Base-by-base conservation (phyloP, 2,113 vertebrate genomes). In the Xenopus borealis region DNA sequence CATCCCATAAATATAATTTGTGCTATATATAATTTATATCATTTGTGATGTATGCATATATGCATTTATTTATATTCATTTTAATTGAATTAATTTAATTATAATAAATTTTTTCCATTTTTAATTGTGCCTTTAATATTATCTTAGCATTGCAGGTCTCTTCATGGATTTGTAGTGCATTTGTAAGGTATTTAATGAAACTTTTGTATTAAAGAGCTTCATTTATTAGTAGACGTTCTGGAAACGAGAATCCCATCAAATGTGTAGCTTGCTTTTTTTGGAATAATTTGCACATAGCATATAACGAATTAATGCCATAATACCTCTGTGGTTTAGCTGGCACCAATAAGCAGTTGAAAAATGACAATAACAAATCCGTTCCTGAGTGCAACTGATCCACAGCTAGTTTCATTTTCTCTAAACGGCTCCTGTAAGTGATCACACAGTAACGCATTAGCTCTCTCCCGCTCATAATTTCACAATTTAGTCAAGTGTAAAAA, bases 321-420 rank as follows among this genome's bases (percentile, higher is more conserved):
- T n/a, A 55, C 53, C 16, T n/a, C 17, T 55, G 53, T 4, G 53
- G 17, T 55, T 55, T 55, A 16, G 12, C 18, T 55, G 46, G 65
- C 65, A 50, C 45, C 46, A 50, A n/a, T 52, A 45, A 47, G n/a
- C 65, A 23, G 44, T 18, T 67, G 5, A 67, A 67, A 61, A 67
- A 18, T n/a, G 45, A 50, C 16, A 67, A 67, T 67, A 18, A 67
- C 44, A 19, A 47, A 67, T 67, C 63, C 11, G 14, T 45, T 45
- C 19, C 63, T 46, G n/a, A 12, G 4, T 45, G 46, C 45, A 18
- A 52, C 19, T 4, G 18, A 50, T 67, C 19, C 19, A 52, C 10
- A 10, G 46, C 46, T 14, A 52, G n/a, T 50, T 27, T 67, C 33
- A 9, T 55, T 50, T 67, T 23, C 46, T 50, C 18, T 20, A 18